Percentiles rank a stretch among this genome's conserved stretches.
Conservation (phyloP, 2,797 vertebrate species). For the Dendrocincla tyrannina region DNA sequence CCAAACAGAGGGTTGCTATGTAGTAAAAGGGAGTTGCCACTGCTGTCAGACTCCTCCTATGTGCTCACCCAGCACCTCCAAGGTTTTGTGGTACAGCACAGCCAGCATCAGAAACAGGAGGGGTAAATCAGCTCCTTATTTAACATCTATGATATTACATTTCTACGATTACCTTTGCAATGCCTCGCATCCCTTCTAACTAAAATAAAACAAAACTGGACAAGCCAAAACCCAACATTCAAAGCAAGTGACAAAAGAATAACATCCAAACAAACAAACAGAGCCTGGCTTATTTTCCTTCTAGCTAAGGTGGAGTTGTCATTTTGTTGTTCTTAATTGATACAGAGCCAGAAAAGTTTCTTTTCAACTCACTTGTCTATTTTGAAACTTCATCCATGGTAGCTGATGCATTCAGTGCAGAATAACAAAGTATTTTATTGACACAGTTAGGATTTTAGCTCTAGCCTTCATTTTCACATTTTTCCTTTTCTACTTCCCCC, state of each 20-base stretch:
- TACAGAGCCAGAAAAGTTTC: not conserved
- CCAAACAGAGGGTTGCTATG: not conserved
- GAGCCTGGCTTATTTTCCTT: not conserved
- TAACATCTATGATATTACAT: not conserved
- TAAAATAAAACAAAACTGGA: not conserved
- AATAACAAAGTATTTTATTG: not conserved
- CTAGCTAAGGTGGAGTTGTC: not conserved
- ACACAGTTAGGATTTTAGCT: not conserved
- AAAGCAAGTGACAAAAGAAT: not conserved
- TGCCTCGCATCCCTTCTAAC: not conserved
- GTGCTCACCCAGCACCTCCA: accelerated
- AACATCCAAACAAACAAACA: not conserved
- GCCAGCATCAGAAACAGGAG: not conserved
- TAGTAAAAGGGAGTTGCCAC: not conserved
- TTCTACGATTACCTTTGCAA: not conserved
- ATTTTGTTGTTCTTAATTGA: not conserved
- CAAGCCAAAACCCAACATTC: not conserved
- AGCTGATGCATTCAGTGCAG: not conserved
- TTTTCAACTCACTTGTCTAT: not conserved
- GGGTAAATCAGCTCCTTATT: not conserved
- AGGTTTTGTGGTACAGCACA: not conserved
- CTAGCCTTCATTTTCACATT: not conserved
- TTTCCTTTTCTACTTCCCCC: not conserved
- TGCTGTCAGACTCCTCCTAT: too few species aligned
- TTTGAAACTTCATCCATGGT: not conserved